These are phyloP conservation scores for Lutjanus campechanus DNA, from an alignment of 2,797 vertebrate species.

Conservation along the genomic window DNA sequence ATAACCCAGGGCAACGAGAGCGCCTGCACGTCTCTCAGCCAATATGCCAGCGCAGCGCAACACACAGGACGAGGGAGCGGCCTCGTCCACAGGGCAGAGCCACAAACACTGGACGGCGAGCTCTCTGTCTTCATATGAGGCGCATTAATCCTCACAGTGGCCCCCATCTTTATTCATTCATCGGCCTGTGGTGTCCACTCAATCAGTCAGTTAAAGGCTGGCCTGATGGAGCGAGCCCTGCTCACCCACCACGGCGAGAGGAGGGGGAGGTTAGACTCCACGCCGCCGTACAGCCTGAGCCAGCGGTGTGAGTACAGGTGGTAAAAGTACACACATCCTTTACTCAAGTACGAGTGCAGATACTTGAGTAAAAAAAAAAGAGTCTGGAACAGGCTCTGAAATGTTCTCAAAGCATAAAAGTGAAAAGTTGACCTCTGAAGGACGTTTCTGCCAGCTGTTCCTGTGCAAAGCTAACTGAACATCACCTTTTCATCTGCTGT, in stretches of 20 bases:
- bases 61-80: conserved; percentile 30
- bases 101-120: conserved; percentile 53
- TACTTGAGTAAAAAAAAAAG: no score
- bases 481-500: no score
- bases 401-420: no score
- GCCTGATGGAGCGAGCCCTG: conserved; percentile 65
- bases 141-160: conserved; percentile 75
- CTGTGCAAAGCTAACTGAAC: no score
- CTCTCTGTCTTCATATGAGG: conserved; percentile 74
- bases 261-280: conserved; percentile 46
- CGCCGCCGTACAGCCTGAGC: conserved; percentile 16
- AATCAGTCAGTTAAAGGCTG: conserved; percentile 83
- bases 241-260: conserved; percentile 74
- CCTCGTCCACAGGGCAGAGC: conserved; percentile 39
- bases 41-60: conserved; percentile 48
- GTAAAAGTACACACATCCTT: no score
- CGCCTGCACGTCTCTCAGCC: conserved; percentile 20
- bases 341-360: no score
- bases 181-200: conserved; percentile 81
- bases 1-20: conserved; percentile 45
- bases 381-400: no score
- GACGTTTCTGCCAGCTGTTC: no score
- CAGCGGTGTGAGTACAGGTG: no score
- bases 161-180: conserved; percentile 83
- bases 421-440: no score